Base-by-base conservation (phyloP, 1,140 invertebrate species). In the Chrysomallon squamiferum region DNA sequence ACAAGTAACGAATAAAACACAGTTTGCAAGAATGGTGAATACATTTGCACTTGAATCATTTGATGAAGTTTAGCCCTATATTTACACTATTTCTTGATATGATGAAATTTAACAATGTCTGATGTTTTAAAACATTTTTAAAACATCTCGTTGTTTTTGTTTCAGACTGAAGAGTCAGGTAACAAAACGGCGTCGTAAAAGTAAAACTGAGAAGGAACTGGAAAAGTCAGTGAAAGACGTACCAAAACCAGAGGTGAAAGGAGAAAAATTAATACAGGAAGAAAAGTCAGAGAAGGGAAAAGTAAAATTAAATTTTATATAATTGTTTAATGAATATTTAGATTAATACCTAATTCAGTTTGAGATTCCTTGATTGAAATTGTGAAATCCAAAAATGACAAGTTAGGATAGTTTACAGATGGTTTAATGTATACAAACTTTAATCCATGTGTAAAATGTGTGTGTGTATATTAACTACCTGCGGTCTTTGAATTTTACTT, bases 251-350 rank as follows among this genome's bases (percentile, higher is more conserved):
- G 63, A 49, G 15, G 60, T 64, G 13, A 35, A 62, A 59, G 66
- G 60, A 50, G 74, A 78, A 32, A 76, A 75, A 57, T 59, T 81
- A 2, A 76, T 78, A 9, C 69, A 81, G 41, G 73, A 68, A 20
- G 79, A 81, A 61, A 81, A 73, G 52, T 29, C 75, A 41, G 74
- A 79, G 45, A 74, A 63, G 22, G 79, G 79, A 64, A 69, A 67
- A 57, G 79, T 80, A 66, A 65, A n/a, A n/a, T n/a, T n/a, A n/a
- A n/a, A n/a, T n/a, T n/a, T n/a, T n/a, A n/a, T n/a, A n/a, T n/a
- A n/a, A 69, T 47, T 22, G 15, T 0, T 6, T 59, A 20, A 3
- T n/a, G 27, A 15, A 5, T n/a, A 47, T 47, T 11, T 0, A 47
- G 22, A 22, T 6, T 15, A 4, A 6, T 22, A 0, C 22, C 43